Base-by-base conservation (phyloP, 2,888 invertebrate genomes). In the Lasioglossum calceatum region DNA sequence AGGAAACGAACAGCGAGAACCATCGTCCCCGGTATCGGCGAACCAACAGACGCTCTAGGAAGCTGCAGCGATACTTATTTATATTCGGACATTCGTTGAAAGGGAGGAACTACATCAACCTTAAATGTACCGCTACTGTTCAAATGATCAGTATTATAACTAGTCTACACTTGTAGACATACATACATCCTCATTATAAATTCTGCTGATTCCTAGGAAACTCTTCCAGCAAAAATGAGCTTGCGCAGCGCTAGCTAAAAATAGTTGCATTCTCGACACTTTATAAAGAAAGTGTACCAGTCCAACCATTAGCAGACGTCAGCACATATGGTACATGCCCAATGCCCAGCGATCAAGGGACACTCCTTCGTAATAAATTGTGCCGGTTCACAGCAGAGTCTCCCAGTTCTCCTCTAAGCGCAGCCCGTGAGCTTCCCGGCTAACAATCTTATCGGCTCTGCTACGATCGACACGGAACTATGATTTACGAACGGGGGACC, bases 401-500 rank as follows among this genome's bases (percentile, higher is more conserved):
- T n/a, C 1, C 0, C 58, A n/a, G n/a, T n/a, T 58, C 2, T 27
- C 19, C 64, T 19, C 7, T 2, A 19, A 64, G 32, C 64, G 32
- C 64, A 19, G 32, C 16, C 16, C 32, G 32, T 64, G 32, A 64
- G 64, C 32, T 7, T 16, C 27, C 12, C 32, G 16, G 64, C 32
- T 64, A 64, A 64, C 64, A 64, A 64, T 64, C 64, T 64, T 64
- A 64, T 44, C 61, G 27, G 71, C 50, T 39, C 42, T 1, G 54
- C 64, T n/a, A 64, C 76, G 61, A 75, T 83, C 67, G 76, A 87
- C 67, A 77, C 23, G 32, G 74, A 44, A 75, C 36, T 70, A 87
- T 82, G 79, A 85, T 87, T 87, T 87, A 85, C 84, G 70, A 36
- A 83, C 47, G 54, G 27, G 19, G 16, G 14, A 12, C 23, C 70